These are phyloP conservation scores for Drosophila colorata DNA, from an alignment of 2,888 invertebrate genomes.

Conservation along the genomic window DNA sequence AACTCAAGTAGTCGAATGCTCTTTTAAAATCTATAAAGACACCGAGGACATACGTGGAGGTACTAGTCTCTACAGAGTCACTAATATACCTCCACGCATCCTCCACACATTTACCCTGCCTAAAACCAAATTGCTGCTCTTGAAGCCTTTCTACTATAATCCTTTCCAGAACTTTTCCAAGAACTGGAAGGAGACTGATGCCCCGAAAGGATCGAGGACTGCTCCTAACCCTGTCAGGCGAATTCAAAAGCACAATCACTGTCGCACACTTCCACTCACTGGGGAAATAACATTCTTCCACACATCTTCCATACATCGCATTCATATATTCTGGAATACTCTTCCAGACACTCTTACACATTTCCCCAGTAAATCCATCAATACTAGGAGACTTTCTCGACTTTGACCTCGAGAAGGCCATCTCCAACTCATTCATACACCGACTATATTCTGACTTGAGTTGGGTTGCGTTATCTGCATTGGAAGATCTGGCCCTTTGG, in stretches of 20 bases:
- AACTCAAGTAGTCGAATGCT: constrained; percentile 46
- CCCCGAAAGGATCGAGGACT: too few species aligned
- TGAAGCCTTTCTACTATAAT: constrained; percentile 18
- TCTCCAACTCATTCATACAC: not conserved
- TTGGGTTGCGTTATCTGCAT: constrained; percentile 6
- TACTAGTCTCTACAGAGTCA: constrained; percentile 14
- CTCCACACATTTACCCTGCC: constrained; percentile 10
- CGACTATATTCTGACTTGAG: constrained; percentile 3
- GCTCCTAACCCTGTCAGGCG: too few species aligned
- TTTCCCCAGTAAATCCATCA: too few species aligned
- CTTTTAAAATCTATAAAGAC: constrained; percentile 26
- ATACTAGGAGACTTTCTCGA: not conserved
- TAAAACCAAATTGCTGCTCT: not conserved
- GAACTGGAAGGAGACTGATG: too few species aligned
- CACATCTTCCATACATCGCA: too few species aligned
- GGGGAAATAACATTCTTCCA: too few species aligned
- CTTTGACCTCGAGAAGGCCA: not conserved
- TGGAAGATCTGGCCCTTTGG: constrained; percentile 4
- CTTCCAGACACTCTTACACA: too few species aligned
- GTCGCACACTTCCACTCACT: too few species aligned
- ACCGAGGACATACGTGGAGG: constrained; percentile 25
- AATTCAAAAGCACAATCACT: too few species aligned
- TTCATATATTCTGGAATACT: too few species aligned
- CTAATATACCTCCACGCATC: constrained; percentile 9
- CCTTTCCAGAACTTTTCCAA: constrained; percentile 27